phyloP scores from a whole-genome alignment of 2,888 invertebrate genomes.

The Trachelus troglodyta region DNA sequence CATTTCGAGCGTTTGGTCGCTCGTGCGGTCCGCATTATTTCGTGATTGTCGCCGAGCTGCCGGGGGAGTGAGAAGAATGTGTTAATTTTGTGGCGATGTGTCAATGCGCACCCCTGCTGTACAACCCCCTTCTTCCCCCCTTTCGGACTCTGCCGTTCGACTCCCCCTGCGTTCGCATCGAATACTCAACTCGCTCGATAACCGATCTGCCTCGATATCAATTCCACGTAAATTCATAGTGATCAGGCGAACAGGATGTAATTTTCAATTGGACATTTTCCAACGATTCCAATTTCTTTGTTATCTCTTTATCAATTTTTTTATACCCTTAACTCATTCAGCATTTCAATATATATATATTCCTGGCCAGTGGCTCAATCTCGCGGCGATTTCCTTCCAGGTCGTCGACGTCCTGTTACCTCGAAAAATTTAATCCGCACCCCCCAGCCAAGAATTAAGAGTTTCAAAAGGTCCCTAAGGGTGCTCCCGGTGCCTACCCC shows the following conservation, averaged over 20 bases:
- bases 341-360: background rate
- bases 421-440: conserved; percentile 3
- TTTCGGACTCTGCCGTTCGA: conserved; percentile 15
- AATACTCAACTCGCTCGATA: conserved; percentile 23
- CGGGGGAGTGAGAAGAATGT: conserved; percentile 59
- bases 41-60: conserved; percentile 58
- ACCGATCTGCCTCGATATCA: conserved; percentile 32
- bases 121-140: conserved; percentile 23
- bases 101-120: conserved; percentile 44
- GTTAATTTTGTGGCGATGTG: conserved; percentile 60
- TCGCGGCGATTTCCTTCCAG: background rate
- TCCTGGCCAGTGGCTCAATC: background rate
- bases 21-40: conserved; percentile 57
- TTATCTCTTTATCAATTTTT: background rate
- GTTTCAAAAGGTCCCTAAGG: conserved; percentile 41
- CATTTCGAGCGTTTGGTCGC: conserved; percentile 58
- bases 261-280: background rate
- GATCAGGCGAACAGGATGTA: background rate
- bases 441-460: conserved; percentile 17
- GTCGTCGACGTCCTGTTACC: background rate
- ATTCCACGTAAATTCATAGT: conserved; percentile 21
- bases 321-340: background rate
- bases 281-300: background rate
- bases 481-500: background rate
- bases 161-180: conserved; percentile 16